Conservation (phyloP, 2,113 vertebrate genomes). For the Tachysurus fulvidraco region DNA sequence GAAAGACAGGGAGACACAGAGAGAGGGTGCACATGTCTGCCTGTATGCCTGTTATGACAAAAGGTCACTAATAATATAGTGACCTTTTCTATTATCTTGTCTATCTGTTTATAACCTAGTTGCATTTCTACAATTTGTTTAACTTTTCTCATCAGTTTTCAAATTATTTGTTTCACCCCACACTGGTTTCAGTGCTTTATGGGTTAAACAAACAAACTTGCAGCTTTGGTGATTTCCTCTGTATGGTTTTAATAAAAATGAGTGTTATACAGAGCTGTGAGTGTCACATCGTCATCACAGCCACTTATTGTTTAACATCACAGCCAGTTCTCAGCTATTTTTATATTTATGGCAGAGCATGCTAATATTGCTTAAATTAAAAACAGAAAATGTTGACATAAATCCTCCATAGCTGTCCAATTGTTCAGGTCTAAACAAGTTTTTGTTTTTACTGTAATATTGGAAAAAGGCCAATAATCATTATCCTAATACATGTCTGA, state of each 20-base stretch:
- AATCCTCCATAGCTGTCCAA: not conserved
- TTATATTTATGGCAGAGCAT: not conserved
- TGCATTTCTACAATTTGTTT: not conserved
- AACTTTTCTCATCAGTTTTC: not conserved
- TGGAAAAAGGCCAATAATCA: not conserved
- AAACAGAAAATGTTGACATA: not conserved
- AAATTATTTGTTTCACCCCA: too few relatives aligned
- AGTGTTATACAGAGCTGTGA: not conserved
- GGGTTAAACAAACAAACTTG: not conserved
- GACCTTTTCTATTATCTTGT: slow-evolving; percentile 7
- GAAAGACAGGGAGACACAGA: not conserved
- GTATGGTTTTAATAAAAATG: not conserved
- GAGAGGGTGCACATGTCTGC: not conserved
- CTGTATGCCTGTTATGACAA: slow-evolving; percentile 36
- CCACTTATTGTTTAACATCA: not conserved
- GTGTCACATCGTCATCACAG: not conserved
- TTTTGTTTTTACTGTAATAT: not conserved
- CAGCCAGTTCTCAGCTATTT: too few relatives aligned
- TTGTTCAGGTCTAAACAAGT: slow-evolving; percentile 1
- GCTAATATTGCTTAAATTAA: not conserved
- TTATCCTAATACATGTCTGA: not conserved
- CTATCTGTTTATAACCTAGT: not conserved
- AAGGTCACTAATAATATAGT: slow-evolving; percentile 13
- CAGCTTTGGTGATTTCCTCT: not conserved
- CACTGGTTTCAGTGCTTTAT: not conserved